Evolutionary conservation across 2,888 invertebrate species (phyloP), one percentile per base, ranked within the genome.

Genomic region (Doris montereyensis): DNA sequence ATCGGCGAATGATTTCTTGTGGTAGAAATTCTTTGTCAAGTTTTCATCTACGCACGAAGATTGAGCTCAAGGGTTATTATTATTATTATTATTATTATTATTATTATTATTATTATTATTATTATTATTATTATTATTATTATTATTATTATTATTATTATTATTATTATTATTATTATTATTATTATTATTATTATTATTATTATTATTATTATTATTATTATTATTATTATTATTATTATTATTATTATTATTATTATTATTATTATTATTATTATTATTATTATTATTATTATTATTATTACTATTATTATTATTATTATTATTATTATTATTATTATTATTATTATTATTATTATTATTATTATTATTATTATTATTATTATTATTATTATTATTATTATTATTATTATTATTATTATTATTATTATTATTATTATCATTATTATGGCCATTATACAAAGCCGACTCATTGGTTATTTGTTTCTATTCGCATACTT

Each of bases 191-290:
- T 68, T 68, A 28, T 68, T 68, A 28, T 68, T 68, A 26, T 68
- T 28, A 68, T 68, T 28, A 68, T 26, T 28, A 68, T 68, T 68
- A 68, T 13, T 28, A 68, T 68, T 68, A 68, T 26, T 68, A 26
- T 68, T 28, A 68, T 68, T 68, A 68, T 68, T 68, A 68, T 68
- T 68, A 68, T 68, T 68, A 68, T 68, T 68, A 68, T 68, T 68
- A 68, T 68, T 68, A 68, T 68, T 68, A 68, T 68, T 30, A 68
- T 35, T 71, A 34, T 30, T 65, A 65, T 28, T 13, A 65, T 28
- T 13, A 65, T 21, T 13, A 65, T 2, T 13, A 65, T 28, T 65
- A 65, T 28, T 24, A 70, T 28, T 32, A 70, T 28, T 32, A 70
- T 28, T 32, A 70, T 28, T 70, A 70, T 28, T 70, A 35, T 28